Percentiles rank a stretch among this genome's conserved stretches.
Conservation (phyloP, 2,113 vertebrate genomes). For the Sula dactylatra region DNA sequence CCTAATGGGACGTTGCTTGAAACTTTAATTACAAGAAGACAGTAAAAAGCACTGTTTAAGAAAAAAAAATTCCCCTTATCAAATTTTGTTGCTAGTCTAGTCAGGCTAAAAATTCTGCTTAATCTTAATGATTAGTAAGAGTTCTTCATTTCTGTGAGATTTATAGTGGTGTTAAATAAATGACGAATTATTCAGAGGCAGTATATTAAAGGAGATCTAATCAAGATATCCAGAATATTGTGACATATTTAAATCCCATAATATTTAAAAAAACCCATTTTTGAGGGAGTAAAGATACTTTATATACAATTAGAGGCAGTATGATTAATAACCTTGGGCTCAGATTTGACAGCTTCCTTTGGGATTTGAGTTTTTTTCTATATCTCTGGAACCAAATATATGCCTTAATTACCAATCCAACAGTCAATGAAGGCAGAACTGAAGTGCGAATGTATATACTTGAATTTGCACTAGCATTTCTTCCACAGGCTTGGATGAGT, state of each 20-base stretch:
- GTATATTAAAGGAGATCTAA: conserved; percentile 60
- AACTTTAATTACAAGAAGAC: conserved; percentile 56
- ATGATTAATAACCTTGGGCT: conserved; percentile 63
- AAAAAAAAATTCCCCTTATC: background rate
- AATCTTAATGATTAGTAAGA: conserved; percentile 62
- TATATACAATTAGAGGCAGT: conserved; percentile 52
- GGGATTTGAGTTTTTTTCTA: background rate
- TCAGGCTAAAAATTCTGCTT: conserved; percentile 55
- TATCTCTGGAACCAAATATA: conserved; percentile 29
- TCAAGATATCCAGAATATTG: conserved; percentile 67
- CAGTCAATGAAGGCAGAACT: conserved; percentile 11
- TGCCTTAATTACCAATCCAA: conserved; percentile 53
- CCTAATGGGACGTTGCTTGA: conserved; percentile 42
- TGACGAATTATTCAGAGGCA: background rate
- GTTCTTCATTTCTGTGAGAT: conserved; percentile 43
- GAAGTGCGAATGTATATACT: background rate
- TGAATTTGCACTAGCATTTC: background rate
- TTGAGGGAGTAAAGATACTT: conserved; percentile 38
- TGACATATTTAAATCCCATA: conserved; percentile 62
- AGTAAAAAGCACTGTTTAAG: conserved; percentile 39
- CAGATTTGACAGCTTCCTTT: background rate
- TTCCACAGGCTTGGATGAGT: background rate
- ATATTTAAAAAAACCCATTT: background rate
- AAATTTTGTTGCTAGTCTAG: conserved; percentile 28
- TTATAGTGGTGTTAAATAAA: conserved; percentile 51